Percentiles rank a stretch among this genome's conserved stretches.
These are phyloP conservation scores for Ectobius pallidus DNA, from an alignment of 2,888 invertebrate species.

Conservation along the genomic window DNA sequence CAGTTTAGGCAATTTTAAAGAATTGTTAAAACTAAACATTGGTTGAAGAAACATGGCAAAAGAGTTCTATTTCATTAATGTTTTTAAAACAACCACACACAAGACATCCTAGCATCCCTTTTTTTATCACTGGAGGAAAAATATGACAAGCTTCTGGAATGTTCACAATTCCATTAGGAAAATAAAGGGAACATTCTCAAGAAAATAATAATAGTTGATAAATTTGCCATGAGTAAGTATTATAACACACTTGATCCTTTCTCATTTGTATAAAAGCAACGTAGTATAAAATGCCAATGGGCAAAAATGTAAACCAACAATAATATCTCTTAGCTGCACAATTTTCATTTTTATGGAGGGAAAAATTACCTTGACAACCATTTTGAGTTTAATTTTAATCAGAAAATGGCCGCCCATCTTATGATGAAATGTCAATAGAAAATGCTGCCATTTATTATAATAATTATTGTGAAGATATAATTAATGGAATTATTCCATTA, in stretches of 20 bases:
- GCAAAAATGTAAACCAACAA: constrained; percentile 34
- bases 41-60: no score
- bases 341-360: constrained; percentile 35
- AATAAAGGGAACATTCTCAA: constrained; percentile 16
- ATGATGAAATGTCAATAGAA: constrained; percentile 9
- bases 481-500: constrained; percentile 22
- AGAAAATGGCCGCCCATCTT: constrained; percentile 17
- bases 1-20: no score
- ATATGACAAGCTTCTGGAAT: not conserved
- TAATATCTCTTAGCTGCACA: constrained; percentile 34
- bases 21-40: no score
- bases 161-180: constrained; percentile 1
- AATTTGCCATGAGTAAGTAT: constrained; percentile 14
- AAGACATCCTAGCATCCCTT: not conserved
- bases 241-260: not conserved
- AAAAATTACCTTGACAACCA: constrained; percentile 33
- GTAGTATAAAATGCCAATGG: constrained; percentile 34
- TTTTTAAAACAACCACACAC: constrained; percentile 10
- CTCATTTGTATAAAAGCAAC: constrained; percentile 29
- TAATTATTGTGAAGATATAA: not conserved
- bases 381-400: constrained; percentile 20
- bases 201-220: constrained; percentile 3
- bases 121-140: no score
- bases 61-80: not conserved
- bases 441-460: constrained; percentile 1